These are phyloP conservation scores for Aleiodes testaceus DNA, from an alignment of 2,888 invertebrate species.

Conservation along the genomic window DNA sequence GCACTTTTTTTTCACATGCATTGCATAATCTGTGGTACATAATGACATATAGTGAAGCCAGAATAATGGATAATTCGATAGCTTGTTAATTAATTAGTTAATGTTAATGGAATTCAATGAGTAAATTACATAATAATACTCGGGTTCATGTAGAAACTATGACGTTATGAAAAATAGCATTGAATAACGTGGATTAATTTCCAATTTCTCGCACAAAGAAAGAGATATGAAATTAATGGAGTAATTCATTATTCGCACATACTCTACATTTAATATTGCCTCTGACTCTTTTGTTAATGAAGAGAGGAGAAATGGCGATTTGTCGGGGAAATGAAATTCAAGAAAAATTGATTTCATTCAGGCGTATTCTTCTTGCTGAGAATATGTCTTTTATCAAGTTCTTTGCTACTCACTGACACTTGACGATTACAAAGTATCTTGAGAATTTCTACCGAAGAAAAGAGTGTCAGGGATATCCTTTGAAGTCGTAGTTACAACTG, in stretches of 20 bases:
- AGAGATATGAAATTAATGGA: constrained; percentile 22
- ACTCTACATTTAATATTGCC: constrained; percentile 30
- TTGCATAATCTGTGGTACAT: background rate
- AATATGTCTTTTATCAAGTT: constrained; percentile 25
- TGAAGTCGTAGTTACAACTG: too few species aligned
- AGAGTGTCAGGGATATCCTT: too few species aligned
- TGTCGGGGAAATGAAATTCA: constrained; percentile 21
- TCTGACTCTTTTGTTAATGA: constrained; percentile 16
- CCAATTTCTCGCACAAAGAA: background rate
- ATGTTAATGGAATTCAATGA: background rate
- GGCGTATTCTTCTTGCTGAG: constrained; percentile 3
- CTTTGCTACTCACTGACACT: constrained; percentile 1
- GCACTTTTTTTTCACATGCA: background rate
- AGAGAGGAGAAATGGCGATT: constrained; percentile 25
- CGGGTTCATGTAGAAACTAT: background rate
- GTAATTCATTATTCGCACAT: constrained; percentile 19
- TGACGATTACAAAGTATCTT: background rate
- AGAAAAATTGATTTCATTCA: constrained; percentile 22
- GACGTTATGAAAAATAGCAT: constrained; percentile 17
- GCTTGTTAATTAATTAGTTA: constrained; percentile 6
- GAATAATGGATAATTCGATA: background rate
- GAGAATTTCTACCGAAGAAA: background rate
- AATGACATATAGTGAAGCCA: background rate
- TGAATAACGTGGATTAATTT: constrained; percentile 30
- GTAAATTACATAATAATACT: background rate